Evolutionary conservation across 2,888 invertebrate genomes (phyloP), one percentile per base, ranked within the genome.

Genomic region (Thera obeliscata): DNA sequence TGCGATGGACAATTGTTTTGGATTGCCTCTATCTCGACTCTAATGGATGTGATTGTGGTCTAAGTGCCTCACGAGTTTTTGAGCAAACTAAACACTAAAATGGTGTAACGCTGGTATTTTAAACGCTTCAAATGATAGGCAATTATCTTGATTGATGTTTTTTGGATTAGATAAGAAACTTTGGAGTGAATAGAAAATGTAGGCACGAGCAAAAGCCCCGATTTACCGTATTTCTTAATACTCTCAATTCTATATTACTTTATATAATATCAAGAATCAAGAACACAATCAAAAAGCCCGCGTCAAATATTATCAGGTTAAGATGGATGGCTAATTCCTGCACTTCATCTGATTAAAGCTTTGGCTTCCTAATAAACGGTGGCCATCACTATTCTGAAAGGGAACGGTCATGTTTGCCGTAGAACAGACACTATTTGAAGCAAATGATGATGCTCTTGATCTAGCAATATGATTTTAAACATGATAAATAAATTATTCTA

Each of bases 261-360:
- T 22, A 22, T 22, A 22, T 22, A 83, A 83, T 80, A 86, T 90
- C 1, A 22, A 22, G 22, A 22, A 90, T 90, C 90, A 78, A 11
- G 48, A 12, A 48, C 57, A 65, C 36, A 65, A 69, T 62, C 64
- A 65, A 46, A 64, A 50, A 50, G 33, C 81, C 82, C 85, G n/a
- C 22, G 90, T 91, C 91, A 89, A 89, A 89, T 89, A 86, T 90
- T 92, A 91, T 90, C 89, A 83, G 86, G 83, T 83, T 78, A 88
- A 92, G 93, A 92, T 92, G 87, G 92, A 92, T 93, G 84, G 89
- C 71, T 72, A 73, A 75, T 75, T 75, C 74, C 70, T 74, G 69
- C 59, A 63, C 67, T 73, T 78, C 86, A 90, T 91, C 91, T 85
- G 91, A 91, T 91, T 87, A 52, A 88, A 63, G 38, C 33, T 33